Evolutionary conservation across 2,888 invertebrate genomes (phyloP).

Genomic region (Polydrusus cervinus): DNA sequence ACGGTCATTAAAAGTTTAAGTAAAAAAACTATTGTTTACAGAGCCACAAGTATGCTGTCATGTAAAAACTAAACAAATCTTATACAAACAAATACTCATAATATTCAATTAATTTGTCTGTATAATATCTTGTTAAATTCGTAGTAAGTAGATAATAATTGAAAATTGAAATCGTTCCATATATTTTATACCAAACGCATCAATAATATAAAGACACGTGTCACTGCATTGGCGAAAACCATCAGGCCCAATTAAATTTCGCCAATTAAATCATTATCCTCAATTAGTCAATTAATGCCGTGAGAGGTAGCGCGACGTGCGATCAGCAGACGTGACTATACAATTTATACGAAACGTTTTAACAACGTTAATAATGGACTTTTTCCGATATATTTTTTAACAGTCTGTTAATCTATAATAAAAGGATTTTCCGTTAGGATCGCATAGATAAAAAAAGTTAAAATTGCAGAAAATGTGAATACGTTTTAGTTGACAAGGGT

Average conservation of each 20-base stretch:
- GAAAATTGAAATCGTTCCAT: neutral
- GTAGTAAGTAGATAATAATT: too few species aligned
- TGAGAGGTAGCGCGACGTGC: slow-evolving; percentile 29
- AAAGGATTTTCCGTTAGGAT: too few species aligned
- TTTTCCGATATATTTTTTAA: neutral
- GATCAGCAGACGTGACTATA: slow-evolving; percentile 11
- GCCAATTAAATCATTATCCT: slow-evolving; percentile 47
- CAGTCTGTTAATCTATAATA: neutral
- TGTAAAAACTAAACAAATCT: too few species aligned
- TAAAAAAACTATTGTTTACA: too few species aligned
- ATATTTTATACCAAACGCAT: neutral
- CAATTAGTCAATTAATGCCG: slow-evolving; percentile 46
- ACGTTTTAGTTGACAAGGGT: too few species aligned
- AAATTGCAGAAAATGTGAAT: too few species aligned
- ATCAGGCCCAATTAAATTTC: slow-evolving; percentile 46
- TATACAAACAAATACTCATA: too few species aligned
- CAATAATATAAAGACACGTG: slow-evolving; percentile 12
- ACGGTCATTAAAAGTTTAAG: too few species aligned
- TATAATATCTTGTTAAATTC: too few species aligned
- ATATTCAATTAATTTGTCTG: too few species aligned
- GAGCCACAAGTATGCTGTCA: too few species aligned
- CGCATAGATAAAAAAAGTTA: too few species aligned
- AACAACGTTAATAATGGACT: neutral
- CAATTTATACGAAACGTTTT: slow-evolving; percentile 8
- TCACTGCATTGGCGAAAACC: slow-evolving; percentile 44